Evolutionary conservation across 2,797 vertebrate genomes (phyloP).

Genomic region (Pelobates cultripes): DNA sequence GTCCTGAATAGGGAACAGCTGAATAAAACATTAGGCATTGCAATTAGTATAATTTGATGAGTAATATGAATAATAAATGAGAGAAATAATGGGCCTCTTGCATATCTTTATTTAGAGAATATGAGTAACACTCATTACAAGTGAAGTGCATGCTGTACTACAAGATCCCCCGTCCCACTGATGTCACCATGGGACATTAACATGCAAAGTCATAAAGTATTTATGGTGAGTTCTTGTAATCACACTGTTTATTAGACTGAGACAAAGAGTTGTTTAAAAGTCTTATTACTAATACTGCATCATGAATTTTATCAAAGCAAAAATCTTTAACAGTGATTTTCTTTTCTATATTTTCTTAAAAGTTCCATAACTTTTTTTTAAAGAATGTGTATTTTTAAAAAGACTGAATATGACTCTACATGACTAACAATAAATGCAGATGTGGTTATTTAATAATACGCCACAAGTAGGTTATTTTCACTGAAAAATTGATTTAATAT

Average conservation of each 20-base stretch:
- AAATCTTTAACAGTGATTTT: too few relatives aligned
- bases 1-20: constrained; percentile 2
- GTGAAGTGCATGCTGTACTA: constrained; percentile 24
- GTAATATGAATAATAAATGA: constrained; percentile 35
- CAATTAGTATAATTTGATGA: constrained; percentile 45
- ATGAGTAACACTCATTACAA: constrained; percentile 24
- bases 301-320: too few relatives aligned
- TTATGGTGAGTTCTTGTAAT: not conserved
- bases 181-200: not conserved
- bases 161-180: not conserved
- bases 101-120: constrained; percentile 38
- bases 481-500: too few relatives aligned
- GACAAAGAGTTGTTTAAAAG: too few relatives aligned
- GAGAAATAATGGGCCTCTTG: constrained; percentile 26
- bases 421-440: too few relatives aligned
- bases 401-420: too few relatives aligned
- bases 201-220: not conserved
- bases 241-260: not conserved
- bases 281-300: too few relatives aligned
- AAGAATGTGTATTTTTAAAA: too few relatives aligned
- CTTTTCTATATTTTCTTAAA: too few relatives aligned
- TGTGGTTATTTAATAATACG: too few relatives aligned
- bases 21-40: constrained; percentile 34
- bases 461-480: too few relatives aligned
- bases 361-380: too few relatives aligned